phyloP scores from a whole-genome alignment of 2,113 vertebrate genomes.

The Brachyhypopomus occidentalis region DNA sequence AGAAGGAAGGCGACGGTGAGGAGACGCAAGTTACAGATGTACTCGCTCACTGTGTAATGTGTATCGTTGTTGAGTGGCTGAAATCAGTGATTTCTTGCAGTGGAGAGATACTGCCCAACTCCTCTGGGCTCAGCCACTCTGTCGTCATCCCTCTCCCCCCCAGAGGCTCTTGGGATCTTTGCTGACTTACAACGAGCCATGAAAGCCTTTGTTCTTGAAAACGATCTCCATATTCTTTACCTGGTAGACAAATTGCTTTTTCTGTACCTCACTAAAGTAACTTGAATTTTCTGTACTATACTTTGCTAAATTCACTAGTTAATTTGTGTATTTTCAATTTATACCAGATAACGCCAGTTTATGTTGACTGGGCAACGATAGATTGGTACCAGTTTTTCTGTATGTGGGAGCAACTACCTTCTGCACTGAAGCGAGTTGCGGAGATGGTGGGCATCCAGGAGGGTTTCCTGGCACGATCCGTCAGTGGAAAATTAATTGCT shows the following conservation, averaged over 20 bases:
- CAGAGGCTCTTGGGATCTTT: constrained; percentile 93
- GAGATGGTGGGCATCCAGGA: constrained; percentile 96
- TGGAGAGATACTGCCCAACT: constrained; percentile 83
- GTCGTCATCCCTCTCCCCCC: constrained; percentile 91
- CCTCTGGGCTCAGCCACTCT: constrained; percentile 92
- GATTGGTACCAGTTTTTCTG: constrained; percentile 98
- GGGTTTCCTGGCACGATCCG: constrained; percentile 89
- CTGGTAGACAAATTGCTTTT: constrained; percentile 73
- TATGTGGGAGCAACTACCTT: constrained; percentile 91
- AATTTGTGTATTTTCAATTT: constrained; percentile 14
- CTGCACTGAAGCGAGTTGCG: constrained; percentile 93
- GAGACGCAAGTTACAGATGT: constrained; percentile 3
- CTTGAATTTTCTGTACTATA: no score
- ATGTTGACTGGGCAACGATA: constrained; percentile 92
- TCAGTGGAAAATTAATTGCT: constrained; percentile 84
- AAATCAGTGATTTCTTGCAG: constrained; percentile 59
- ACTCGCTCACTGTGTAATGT: neutral
- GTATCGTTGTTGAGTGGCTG: neutral
- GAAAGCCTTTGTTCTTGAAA: constrained; percentile 97
- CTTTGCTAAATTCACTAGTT: neutral
- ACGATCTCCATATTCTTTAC: constrained; percentile 93
- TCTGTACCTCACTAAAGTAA: neutral
- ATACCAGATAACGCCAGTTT: constrained; percentile 88
- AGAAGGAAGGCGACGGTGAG: constrained; percentile 71
- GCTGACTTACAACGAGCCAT: constrained; percentile 95